phyloP scores from a whole-genome alignment of 1,140 invertebrate species.

The Sycobia sp. region DNA sequence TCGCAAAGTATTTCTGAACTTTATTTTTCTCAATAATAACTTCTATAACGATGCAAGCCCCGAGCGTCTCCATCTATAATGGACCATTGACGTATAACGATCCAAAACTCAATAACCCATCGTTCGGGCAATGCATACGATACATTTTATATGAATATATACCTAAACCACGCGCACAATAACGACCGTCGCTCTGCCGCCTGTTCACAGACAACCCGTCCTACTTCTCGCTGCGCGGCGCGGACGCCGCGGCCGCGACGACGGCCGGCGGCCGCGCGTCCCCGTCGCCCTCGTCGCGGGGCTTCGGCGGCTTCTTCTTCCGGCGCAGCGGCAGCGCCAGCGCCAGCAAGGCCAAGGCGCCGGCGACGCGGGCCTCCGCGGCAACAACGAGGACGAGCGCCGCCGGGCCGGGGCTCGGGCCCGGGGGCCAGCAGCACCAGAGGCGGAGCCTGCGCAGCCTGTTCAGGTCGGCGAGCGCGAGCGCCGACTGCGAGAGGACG shows the following conservation, averaged over 20 bases:
- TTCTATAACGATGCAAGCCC: too few species aligned
- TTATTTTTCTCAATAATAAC: too few species aligned
- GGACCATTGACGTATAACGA: too few species aligned
- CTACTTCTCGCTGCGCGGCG: slow-evolving; percentile 64
- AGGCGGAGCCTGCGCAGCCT: slow-evolving; percentile 56
- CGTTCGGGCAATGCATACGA: too few species aligned
- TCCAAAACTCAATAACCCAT: too few species aligned
- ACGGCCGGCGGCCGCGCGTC: slow-evolving; percentile 4
- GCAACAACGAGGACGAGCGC: slow-evolving; percentile 62
- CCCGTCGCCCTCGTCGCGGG: slow-evolving; percentile 25
- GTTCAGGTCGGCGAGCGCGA: slow-evolving; percentile 64
- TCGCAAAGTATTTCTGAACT: too few species aligned
- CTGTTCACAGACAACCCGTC: slow-evolving; percentile 67
- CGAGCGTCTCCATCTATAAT: too few species aligned
- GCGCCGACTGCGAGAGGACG: slow-evolving; percentile 60
- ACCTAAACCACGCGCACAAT: too few species aligned
- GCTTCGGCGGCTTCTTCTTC: slow-evolving; percentile 49
- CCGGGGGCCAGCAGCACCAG: slow-evolving; percentile 33
- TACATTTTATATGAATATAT: too few species aligned
- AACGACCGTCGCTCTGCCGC: too few species aligned
- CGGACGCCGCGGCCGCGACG: slow-evolving; percentile 32
- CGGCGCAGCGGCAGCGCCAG: slow-evolving; percentile 40
- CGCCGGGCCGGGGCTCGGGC: slow-evolving; percentile 51
- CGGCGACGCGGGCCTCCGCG: background rate
- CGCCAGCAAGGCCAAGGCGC: background rate